A percentile compares a stretch with the other conserved stretches of the same genome.
Conservation (phyloP, 2,797 vertebrate species). For the Falco novaeseelandiae region DNA sequence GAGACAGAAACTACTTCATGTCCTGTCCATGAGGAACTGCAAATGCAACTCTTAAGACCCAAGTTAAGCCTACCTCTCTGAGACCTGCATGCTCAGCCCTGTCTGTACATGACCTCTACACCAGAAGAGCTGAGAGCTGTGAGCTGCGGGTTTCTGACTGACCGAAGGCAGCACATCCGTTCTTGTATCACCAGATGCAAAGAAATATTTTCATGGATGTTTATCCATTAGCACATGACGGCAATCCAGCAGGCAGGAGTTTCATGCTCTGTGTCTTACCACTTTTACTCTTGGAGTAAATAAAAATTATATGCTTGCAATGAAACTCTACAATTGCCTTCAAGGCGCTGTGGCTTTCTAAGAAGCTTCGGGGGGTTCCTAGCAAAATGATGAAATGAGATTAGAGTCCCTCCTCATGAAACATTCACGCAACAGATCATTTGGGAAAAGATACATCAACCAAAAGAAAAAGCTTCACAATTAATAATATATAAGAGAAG, state of each 20-base stretch:
- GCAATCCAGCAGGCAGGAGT: background rate
- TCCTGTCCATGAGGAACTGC: background rate
- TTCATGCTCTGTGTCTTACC: accelerated
- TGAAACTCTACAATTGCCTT: background rate
- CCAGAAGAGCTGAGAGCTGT: background rate
- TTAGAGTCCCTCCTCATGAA: conserved; percentile 42
- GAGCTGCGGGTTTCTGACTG: background rate
- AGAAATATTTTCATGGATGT: background rate
- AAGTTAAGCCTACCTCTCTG: background rate
- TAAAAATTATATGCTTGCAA: background rate
- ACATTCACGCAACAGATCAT: conserved; percentile 4
- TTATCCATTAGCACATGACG: accelerated
- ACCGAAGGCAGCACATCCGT: background rate
- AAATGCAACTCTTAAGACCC: background rate
- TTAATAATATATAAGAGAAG: conserved; percentile 43
- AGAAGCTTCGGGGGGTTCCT: conserved; percentile 30
- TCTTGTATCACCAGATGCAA: accelerated
- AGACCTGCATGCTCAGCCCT: background rate
- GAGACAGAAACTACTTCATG: background rate
- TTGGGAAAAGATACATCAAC: conserved; percentile 24
- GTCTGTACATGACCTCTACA: background rate
- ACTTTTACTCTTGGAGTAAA: background rate
- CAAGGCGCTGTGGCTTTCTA: conserved; percentile 4
- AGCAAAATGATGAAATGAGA: background rate
- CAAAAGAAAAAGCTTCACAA: conserved; percentile 21